These are phyloP conservation scores for Linyphia triangularis DNA, from an alignment of 2,888 invertebrate genomes.

Conservation along the genomic window DNA sequence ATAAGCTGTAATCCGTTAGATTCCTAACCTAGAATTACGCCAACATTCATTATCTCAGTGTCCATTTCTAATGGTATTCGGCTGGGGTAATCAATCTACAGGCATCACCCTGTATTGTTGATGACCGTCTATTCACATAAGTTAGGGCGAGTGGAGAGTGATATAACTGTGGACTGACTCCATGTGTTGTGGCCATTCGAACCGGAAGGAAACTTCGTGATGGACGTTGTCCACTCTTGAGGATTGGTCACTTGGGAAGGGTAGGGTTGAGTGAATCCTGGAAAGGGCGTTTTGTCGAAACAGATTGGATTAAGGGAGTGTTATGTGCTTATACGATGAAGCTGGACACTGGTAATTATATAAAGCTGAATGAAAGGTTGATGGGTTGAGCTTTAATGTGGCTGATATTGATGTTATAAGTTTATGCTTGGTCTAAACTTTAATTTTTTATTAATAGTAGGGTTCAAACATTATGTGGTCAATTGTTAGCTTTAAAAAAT, in stretches of 20 bases:
- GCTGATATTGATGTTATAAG: background rate
- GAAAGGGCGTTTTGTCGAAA: conserved; percentile 25
- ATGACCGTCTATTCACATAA: conserved; percentile 8
- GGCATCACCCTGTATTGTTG: conserved; percentile 13
- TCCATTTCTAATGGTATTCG: conserved; percentile 23
- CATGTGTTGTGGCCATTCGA: background rate
- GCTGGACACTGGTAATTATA: background rate
- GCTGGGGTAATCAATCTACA: conserved; percentile 42
- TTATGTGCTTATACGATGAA: background rate
- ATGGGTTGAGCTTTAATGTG: background rate
- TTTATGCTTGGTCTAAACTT: too few relatives aligned
- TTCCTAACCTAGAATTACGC: conserved; percentile 30
- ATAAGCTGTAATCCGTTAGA: background rate
- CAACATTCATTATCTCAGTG: conserved; percentile 48
- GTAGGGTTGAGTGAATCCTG: conserved; percentile 1
- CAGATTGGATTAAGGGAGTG: conserved; percentile 5
- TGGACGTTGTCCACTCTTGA: conserved; percentile 25
- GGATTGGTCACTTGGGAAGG: conserved; percentile 37
- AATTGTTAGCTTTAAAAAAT: too few relatives aligned
- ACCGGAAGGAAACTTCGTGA: conserved; percentile 37
- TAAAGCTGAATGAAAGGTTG: background rate
- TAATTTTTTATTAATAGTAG: too few relatives aligned
- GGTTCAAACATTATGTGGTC: too few relatives aligned
- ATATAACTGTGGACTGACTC: background rate
- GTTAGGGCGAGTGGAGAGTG: background rate